A percentile compares a stretch with the other conserved stretches of the same genome.
These are phyloP conservation scores for Andrena bucephala DNA, from an alignment of 2,888 invertebrate genomes.

Conservation along the genomic window DNA sequence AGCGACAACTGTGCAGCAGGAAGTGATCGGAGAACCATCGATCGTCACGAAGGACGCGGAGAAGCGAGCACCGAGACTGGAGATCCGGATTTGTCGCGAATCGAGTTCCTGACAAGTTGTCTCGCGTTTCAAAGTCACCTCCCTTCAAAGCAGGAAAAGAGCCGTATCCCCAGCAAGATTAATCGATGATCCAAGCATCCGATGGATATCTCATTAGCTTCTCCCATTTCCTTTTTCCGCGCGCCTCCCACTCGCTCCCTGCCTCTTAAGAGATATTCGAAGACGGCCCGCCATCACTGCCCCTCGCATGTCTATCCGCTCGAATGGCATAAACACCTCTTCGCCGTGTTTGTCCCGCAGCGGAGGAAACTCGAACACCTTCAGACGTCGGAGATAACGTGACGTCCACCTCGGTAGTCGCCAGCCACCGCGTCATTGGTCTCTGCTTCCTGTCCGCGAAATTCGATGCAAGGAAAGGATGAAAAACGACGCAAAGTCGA, in stretches of 20 bases:
- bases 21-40: constrained; percentile 5
- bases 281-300: no score
- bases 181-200: constrained; percentile 17
- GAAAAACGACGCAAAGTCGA: no score
- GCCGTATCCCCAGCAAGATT: neutral
- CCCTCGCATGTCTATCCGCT: no score
- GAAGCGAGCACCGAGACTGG: neutral
- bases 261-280: no score
- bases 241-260: no score
- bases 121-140: constrained; percentile 4
- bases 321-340: constrained; percentile 9
- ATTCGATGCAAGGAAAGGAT: neutral
- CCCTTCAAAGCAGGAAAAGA: neutral
- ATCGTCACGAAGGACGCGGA: neutral
- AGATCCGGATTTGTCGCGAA: constrained; percentile 6
- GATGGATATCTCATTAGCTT: constrained; percentile 29
- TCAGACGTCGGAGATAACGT: constrained; percentile 14
- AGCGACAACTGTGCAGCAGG: neutral
- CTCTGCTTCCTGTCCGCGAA: constrained; percentile 8
- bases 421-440: constrained; percentile 22
- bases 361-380: constrained; percentile 31
- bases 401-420: constrained; percentile 2
- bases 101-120: constrained; percentile 4
- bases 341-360: constrained; percentile 12
- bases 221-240: constrained; percentile 19